Base-by-base conservation (phyloP, 2,888 invertebrate genomes). In the Halictus ligatus region DNA sequence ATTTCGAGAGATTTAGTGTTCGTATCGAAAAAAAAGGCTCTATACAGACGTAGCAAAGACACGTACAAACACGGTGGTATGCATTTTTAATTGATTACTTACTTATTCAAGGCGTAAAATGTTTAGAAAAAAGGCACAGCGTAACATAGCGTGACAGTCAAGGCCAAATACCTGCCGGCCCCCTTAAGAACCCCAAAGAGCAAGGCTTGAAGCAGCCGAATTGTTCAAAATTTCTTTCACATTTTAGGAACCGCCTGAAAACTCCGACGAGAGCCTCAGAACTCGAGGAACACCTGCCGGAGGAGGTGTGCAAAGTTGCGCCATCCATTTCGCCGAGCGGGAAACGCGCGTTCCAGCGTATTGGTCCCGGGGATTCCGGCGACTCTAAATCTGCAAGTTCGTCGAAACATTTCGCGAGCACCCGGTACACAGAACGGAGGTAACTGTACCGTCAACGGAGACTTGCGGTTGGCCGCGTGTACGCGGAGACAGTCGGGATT, bases 401-500 rank as follows among this genome's bases (percentile, higher is more conserved):
- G 35, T 7, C 15, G 54, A 54, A 54, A 35, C 74, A 54, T 40
- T 50, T 35, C 54, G 29, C 48, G 73, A 46, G 35, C 60, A 79
- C 78, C 73, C 78, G 43, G 48, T 64, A 64, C 58, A 46, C 5
- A 15, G 15, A 7, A 29, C 12, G 18, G 3, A 79, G 84, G 85
- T 84, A 85, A 87, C 85, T 81, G 89, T 89, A 89, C 87, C 73
- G 78, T 69, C 46, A 78, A 25, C 64, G 67, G 15, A 75, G 58
- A 15, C 21, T 50, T 54, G 75, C 35, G 60, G 40, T 35, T 58
- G 43, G n/a, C 58, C 54, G 64, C 77, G 46, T 60, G 75, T 64
- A 72, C 43, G 21, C 67, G 46, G 73, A 72, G 85, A 75, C 78
- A 67, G 74, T 25, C 71, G 75, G 40, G 83, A 83, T 87, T 87